Evolutionary conservation across 1,140 invertebrate species (phyloP).

Genomic region (Papilio polyxenes): DNA sequence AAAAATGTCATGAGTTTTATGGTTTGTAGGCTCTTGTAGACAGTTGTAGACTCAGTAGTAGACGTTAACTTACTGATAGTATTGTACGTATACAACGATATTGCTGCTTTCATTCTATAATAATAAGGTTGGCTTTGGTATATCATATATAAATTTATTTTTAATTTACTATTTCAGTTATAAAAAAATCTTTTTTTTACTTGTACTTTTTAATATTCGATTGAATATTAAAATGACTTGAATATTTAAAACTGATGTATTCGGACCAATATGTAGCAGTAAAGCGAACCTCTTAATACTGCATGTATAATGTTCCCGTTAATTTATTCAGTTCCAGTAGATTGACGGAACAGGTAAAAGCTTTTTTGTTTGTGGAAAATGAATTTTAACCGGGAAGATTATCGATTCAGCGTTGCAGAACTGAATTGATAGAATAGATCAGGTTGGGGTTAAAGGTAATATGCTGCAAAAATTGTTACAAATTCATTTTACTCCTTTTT

Average conservation of each 20-base stretch:
- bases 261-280: conserved; percentile 6
- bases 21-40: neutral
- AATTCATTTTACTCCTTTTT: too few relatives aligned
- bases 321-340: conserved; percentile 34
- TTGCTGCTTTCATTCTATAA: neutral
- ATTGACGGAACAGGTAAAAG: conserved; percentile 1
- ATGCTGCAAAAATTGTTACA: too few relatives aligned
- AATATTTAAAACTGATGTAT: conserved; percentile 24
- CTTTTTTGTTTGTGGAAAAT: conserved; percentile 11
- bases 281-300: conserved; percentile 29
- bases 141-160: neutral
- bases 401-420: neutral
- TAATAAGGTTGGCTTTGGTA: neutral
- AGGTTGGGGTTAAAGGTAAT: neutral
- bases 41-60: neutral
- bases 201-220: conserved; percentile 5
- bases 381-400: neutral
- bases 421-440: neutral
- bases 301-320: conserved; percentile 32
- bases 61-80: neutral
- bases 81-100: neutral
- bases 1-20: neutral
- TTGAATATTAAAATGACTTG: conserved; percentile 10
- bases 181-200: neutral
- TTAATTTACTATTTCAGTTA: neutral